phyloP scores from a whole-genome alignment of 2,888 invertebrate species.

The Microplitis deprimator region DNA sequence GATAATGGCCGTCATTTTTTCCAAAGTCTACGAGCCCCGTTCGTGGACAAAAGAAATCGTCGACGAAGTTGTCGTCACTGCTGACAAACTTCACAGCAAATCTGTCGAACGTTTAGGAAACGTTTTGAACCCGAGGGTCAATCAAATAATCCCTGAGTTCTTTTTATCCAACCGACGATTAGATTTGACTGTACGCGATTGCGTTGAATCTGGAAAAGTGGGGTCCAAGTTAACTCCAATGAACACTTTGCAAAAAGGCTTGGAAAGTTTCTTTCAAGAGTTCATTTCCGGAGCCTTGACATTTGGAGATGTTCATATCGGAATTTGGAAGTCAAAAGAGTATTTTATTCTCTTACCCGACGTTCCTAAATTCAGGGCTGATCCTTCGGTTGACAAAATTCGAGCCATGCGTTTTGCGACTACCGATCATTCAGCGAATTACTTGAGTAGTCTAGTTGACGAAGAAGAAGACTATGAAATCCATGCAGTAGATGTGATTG shows the following conservation, averaged over 20 bases:
- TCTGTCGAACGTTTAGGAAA: slow-evolving; percentile 56
- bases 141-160: slow-evolving; percentile 63
- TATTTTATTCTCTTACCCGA: slow-evolving; percentile 59
- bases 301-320: slow-evolving; percentile 49
- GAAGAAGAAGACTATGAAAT: slow-evolving; percentile 61
- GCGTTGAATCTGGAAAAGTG: slow-evolving; percentile 62
- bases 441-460: slow-evolving; percentile 50
- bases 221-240: slow-evolving; percentile 49
- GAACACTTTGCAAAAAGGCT: slow-evolving; percentile 51
- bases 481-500: slow-evolving; percentile 60
- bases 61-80: slow-evolving; percentile 61
- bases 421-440: slow-evolving; percentile 44
- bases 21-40: slow-evolving; percentile 62
- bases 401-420: slow-evolving; percentile 55
- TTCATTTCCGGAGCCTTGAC: slow-evolving; percentile 58
- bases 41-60: slow-evolving; percentile 57
- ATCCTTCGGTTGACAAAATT: slow-evolving; percentile 32
- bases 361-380: not conserved
- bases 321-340: slow-evolving; percentile 58
- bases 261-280: slow-evolving; percentile 58
- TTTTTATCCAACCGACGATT: slow-evolving; percentile 63
- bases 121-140: slow-evolving; percentile 50
- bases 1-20: slow-evolving; percentile 61
- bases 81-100: slow-evolving; percentile 61
- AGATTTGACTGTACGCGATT: slow-evolving; percentile 61